Evolutionary conservation across 2,888 invertebrate genomes (phyloP), one percentile per base, ranked within the genome.

Genomic region (Phortica okadai): DNA sequence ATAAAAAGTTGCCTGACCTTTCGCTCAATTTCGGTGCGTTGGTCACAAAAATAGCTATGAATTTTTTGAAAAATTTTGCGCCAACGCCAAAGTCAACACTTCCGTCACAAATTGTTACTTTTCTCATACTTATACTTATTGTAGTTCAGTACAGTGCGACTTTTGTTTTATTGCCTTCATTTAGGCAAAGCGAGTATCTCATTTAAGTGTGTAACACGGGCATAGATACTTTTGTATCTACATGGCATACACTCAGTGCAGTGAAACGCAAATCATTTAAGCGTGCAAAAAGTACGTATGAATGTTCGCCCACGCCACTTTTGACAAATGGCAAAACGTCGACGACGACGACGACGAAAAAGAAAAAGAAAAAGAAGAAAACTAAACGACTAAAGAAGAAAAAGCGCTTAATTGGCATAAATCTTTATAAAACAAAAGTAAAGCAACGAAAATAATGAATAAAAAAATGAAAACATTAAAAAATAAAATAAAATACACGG

Each of bases 391-490:
- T 54, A 21, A 10, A 7, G 44, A 8, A 64, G 45, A 16, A 2
- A 0, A 10, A 62, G 25, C 25, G 62, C 80, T 80, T 86, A 86
- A 86, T 86, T 86, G 87, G 78, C 85, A 84, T 86, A 86, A 86
- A 86, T 87, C 85, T 86, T 82, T 80, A 86, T 86, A 87, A 84
- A 87, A 84, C 16, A 25, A 62, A 33, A 33, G 33, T 33, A 33
- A 33, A 33, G 33, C 33, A 33, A 33, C 33, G 33, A 33, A 33
- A 33, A 33, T 33, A 33, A 33, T 56, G n/a, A 11, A 56, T 56
- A 33, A 33, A 2, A 33, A 2, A 82, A 78, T 79, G 83, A 80
- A 85, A 85, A 85, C 82, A 80, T 81, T 78, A 81, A 56, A 45
- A 74, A 45, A 50, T 11, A 59, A 41, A 58, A 42, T 25, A 70